These are phyloP conservation scores for Recurvirostra avosetta DNA, from an alignment of 2,113 vertebrate species.

Conservation along the genomic window DNA sequence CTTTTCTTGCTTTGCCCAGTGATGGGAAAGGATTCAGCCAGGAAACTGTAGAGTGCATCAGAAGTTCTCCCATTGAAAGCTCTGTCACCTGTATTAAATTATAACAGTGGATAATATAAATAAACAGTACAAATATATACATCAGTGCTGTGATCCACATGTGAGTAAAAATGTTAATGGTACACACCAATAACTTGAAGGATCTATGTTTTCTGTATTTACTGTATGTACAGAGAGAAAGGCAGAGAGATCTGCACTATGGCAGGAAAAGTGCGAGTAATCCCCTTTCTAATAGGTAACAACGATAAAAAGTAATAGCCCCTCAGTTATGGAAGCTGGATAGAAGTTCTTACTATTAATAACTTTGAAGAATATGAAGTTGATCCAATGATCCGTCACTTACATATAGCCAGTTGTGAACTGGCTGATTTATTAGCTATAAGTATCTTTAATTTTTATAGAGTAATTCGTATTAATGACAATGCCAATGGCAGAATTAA, in stretches of 20 bases:
- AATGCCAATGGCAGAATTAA: not conserved
- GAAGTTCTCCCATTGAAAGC: conserved; percentile 97
- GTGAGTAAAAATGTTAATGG: not conserved
- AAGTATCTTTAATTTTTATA: not conserved
- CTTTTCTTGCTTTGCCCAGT: conserved; percentile 90
- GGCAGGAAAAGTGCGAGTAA: not conserved
- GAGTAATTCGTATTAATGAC: not conserved
- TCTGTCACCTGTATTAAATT: conserved; percentile 84
- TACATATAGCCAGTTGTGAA: not conserved
- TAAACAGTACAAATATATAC: not conserved
- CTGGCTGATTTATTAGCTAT: not conserved
- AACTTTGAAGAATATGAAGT: not conserved
- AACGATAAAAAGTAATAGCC: not conserved
- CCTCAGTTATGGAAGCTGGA: not conserved
- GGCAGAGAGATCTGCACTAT: not conserved
- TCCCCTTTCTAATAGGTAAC: not conserved
- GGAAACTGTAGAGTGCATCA: conserved; percentile 90
- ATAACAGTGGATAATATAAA: not conserved
- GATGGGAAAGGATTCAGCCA: conserved; percentile 94
- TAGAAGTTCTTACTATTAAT: not conserved
- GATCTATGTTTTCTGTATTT: not conserved
- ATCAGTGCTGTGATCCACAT: not conserved
- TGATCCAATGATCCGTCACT: not conserved
- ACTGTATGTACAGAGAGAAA: not conserved
- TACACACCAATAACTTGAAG: not conserved